phyloP scores from a whole-genome alignment of 2,113 vertebrate genomes.

The Platysternon megacephalum region DNA sequence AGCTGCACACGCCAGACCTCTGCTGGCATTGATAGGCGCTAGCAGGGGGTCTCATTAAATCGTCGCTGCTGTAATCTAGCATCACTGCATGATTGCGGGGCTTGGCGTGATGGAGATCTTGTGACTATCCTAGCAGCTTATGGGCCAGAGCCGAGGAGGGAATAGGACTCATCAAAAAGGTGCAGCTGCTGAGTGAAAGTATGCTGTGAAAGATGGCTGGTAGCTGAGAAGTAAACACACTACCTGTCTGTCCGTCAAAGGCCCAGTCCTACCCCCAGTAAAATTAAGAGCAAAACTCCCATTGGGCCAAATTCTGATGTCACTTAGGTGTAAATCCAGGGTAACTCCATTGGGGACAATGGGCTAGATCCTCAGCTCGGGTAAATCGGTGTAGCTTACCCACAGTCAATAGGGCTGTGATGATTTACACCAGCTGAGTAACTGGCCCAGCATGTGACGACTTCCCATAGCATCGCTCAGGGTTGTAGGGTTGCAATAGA shows the following conservation, averaged over 20 bases:
- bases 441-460: not conserved
- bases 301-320: not conserved
- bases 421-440: not conserved
- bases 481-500: not conserved
- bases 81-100: accelerated
- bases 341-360: not conserved
- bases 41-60: not conserved
- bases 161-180: not conserved
- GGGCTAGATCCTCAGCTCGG: not conserved
- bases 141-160: not conserved
- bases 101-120: not conserved
- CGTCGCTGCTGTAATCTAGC: not conserved
- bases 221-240: not conserved
- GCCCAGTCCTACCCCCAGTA: not conserved
- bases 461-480: not conserved
- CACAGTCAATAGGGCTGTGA: not conserved
- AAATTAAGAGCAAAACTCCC: not conserved
- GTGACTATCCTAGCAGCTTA: not conserved
- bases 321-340: not conserved
- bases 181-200: not conserved
- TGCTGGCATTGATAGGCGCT: not conserved
- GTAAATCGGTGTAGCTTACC: not conserved
- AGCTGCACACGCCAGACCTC: not conserved
- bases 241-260: not conserved
- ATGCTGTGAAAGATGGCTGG: not conserved